Evolutionary conservation across 2,113 vertebrate genomes (phyloP), one percentile per base, ranked within the genome.

Genomic region (Carettochelys insculpta): DNA sequence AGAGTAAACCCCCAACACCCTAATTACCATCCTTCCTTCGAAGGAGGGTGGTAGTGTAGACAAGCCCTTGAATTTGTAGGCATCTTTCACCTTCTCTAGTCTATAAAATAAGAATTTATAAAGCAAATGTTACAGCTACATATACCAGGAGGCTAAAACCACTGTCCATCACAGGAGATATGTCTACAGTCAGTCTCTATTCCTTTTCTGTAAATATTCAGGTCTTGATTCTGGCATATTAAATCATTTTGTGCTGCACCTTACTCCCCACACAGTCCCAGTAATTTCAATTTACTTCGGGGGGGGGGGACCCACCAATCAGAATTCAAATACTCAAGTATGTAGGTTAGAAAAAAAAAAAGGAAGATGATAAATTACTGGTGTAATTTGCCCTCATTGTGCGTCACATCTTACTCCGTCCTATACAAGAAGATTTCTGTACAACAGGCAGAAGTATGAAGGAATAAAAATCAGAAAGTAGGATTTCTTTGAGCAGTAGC

Each of bases 71-170:
- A 75, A 95, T 86, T 97, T 96, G 96, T 68, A 96, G 94, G 53
- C 94, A 92, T 96, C 93, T 88, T 96, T 94, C 93, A 76, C 95
- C 92, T 92, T 96, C 93, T 96, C 96, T 95, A 96, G 90, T 96
- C 96, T 97, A 96, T 94, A 96, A 97, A 96, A 96, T 84, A 96
- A 97, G 95, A 96, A 96, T 97, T 96, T 96, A 96, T 95, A 95
- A 90, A 92, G 95, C 94, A 97, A 94, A 85, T 0, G 80, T 96
- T 96, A 96, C 47, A 5, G 71, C 90, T 79, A 83, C 96, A 91
- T 81, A 82, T 45, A 43, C 11, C 78, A 93, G 86, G 80, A 94
- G 82, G 95, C 91, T 38, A 96, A 96, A 95, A 78, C 76, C 95
- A 96, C 93, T 97, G 95, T 96, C 96, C 96, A 97, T 92, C 96